These are phyloP conservation scores for Zaprionus lachaisei DNA, from an alignment of 1,140 invertebrate genomes.

Conservation along the genomic window DNA sequence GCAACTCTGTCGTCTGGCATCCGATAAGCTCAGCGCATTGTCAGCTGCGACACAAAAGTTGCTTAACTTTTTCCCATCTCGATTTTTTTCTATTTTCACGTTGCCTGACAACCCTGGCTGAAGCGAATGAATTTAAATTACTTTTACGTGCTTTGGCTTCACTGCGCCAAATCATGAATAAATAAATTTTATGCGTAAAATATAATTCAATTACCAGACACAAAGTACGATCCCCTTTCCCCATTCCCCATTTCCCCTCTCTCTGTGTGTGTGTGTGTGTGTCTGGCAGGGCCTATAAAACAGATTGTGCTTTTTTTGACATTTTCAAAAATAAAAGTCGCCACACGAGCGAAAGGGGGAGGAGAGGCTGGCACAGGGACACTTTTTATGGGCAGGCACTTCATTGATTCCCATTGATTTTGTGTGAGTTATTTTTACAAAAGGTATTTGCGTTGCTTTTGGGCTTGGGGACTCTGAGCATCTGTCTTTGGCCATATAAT, in stretches of 20 bases:
- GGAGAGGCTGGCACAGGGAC: neutral
- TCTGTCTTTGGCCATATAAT: conserved; percentile 37
- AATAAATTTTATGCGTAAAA: conserved; percentile 78
- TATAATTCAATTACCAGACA: conserved; percentile 71
- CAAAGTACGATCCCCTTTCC: conserved; percentile 6
- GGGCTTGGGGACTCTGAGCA: neutral
- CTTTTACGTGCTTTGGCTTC: conserved; percentile 63
- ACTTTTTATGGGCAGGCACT: conserved; percentile 47
- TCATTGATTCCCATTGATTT: conserved; percentile 79
- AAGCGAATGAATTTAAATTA: conserved; percentile 72
- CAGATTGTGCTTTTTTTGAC: conserved; percentile 22
- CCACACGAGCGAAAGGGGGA: neutral
- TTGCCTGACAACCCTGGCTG: conserved; percentile 49
- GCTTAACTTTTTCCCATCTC: neutral
- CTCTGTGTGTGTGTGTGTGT: conserved; percentile 8
- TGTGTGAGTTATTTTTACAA: conserved; percentile 55
- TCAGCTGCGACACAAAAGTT: neutral
- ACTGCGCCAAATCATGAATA: conserved; percentile 62
- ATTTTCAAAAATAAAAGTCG: conserved; percentile 32
- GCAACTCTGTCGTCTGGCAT: neutral
- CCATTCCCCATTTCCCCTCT: neutral
- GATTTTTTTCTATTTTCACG: conserved; percentile 1
- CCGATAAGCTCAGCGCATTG: neutral
- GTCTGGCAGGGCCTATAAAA: neutral
- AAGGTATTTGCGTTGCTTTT: conserved; percentile 26